Evolutionary conservation across 2,797 vertebrate species (phyloP), one percentile per base, ranked within the genome.

Genomic region (Dipus sagitta): DNA sequence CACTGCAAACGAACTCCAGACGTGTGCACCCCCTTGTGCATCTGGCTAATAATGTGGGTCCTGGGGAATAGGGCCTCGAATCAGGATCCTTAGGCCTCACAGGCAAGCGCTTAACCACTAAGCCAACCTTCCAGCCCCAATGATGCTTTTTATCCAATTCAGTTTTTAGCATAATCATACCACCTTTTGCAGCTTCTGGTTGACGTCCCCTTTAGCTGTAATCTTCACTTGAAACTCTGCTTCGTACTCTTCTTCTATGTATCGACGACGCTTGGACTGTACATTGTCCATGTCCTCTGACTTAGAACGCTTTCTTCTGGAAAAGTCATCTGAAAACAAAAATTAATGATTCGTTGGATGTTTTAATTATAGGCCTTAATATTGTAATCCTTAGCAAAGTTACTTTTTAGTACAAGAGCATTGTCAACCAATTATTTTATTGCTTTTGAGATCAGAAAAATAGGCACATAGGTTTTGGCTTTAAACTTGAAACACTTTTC

Each of bases 181-280:
- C 97, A 99, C 99, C 99, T 99, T 99, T 97, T 99, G 98, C 81
- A 99, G 98, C 97, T 99, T 99, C 96, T 98, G 97, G 84, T 98
- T 97, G 98, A 99, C 97, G 97, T 99, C 97, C 97, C 98, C 98
- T 94, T 98, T 98, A 97, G 97, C 98, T 86, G 99, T 99, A 96
- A 99, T 99, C 98, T 99, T 99, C 52, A 99, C 98, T 98, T 99
- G 98, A 96, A 99, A 97, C 93, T 99, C 98, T 92, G 99, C 99
- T 97, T 99, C 99, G 96, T 99, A 98, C 96, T 99, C 99, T 85
- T 99, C 98, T 38, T 98, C 98, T 91, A 98, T 88, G n/a, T 97
- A 98, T 34, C 98, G 98, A 67, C 97, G 97, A n/a, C 98, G 98
- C 96, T 99, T 99, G 71, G 98, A 97, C 90, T 97, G 97, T 78